Evolutionary conservation across 2,797 vertebrate species (phyloP), one percentile per base, ranked within the genome.

Genomic region (Cuniculus paca): DNA sequence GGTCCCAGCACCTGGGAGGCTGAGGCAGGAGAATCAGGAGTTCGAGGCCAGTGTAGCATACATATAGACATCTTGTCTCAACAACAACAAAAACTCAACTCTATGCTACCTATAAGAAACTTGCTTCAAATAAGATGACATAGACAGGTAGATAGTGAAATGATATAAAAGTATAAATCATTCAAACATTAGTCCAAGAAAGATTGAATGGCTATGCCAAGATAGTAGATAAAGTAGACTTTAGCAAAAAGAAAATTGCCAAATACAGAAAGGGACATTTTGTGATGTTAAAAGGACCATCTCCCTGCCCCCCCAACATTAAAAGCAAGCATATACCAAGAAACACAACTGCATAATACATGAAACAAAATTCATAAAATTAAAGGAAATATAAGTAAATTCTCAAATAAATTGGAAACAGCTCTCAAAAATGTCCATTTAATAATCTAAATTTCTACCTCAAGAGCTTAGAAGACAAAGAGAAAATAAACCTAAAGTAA

Each of bases 221-320:
- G 20, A 54, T 88, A 75, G 42, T 19, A 70, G 45, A 52, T 56
- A 91, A 74, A 63, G 26, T 85, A 88, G 31, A 85, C 9, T 89
- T 96, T 22, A 82, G 36, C 54, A 89, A 72, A 94, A 61, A 95
- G 31, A 86, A 91, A 86, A n/a, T 81, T 45, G 36, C 7, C 36
- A 56, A 56, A 80, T 45, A 65, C 0, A 90, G 39, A 42, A 19
- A 89, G 1, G 11, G n/a, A 42, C 31, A 54, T 79, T 63, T 34
- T 75, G 14, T 60, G 88, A 88, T 61, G 48, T 56, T 85, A 68
- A 85, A 75, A 91, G 3, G 1, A 17, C 61, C 36, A 61, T 54
- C 34, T 28, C 5, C 2, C 7, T 58, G 31, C 4, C 7, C 70
- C 48, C 20, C 19, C 17, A 34, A 16, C 31, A 74, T 13, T 39